A percentile compares a stretch with the other conserved stretches of the same genome.
These are phyloP conservation scores for Caracal caracal DNA, from an alignment of 2,113 vertebrate genomes.

Conservation along the genomic window DNA sequence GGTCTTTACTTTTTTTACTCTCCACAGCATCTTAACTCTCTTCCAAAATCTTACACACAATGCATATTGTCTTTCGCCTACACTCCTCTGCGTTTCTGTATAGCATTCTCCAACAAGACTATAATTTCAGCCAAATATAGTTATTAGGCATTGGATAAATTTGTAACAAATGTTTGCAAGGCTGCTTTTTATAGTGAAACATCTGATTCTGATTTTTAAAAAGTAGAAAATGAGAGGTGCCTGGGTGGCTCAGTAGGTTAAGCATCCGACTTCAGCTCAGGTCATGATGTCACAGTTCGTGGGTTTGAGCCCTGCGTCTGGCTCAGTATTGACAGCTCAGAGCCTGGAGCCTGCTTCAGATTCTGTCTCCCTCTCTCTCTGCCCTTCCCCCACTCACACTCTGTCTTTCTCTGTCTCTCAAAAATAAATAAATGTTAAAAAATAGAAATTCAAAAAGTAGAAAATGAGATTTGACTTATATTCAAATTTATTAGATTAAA, in stretches of 20 bases:
- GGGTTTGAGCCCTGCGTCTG: too few species aligned
- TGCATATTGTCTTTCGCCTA: background rate
- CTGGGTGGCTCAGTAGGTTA: too few species aligned
- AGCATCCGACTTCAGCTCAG: too few species aligned
- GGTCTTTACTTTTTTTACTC: background rate
- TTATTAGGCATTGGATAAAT: background rate
- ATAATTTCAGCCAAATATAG: background rate
- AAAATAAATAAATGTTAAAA: too few species aligned
- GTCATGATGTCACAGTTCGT: too few species aligned
- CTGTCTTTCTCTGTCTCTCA: too few species aligned
- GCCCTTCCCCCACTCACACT: too few species aligned
- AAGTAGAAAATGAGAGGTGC: background rate
- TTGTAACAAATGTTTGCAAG: slow-evolving; percentile 1
- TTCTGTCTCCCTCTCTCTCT: too few species aligned
- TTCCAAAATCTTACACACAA: background rate
- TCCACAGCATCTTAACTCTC: background rate
- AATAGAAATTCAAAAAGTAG: background rate
- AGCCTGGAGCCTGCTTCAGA: too few species aligned
- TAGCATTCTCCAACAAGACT: background rate
- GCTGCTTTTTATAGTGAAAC: slow-evolving; percentile 31
- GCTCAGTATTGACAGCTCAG: too few species aligned
- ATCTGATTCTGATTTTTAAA: slow-evolving; percentile 27
- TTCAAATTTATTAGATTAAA: background rate
- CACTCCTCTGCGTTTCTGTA: background rate
- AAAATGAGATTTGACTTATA: background rate